Percentiles rank a stretch among this genome's conserved stretches.
Conservation (phyloP, 2,113 vertebrate species). For the Alethe diademata region DNA sequence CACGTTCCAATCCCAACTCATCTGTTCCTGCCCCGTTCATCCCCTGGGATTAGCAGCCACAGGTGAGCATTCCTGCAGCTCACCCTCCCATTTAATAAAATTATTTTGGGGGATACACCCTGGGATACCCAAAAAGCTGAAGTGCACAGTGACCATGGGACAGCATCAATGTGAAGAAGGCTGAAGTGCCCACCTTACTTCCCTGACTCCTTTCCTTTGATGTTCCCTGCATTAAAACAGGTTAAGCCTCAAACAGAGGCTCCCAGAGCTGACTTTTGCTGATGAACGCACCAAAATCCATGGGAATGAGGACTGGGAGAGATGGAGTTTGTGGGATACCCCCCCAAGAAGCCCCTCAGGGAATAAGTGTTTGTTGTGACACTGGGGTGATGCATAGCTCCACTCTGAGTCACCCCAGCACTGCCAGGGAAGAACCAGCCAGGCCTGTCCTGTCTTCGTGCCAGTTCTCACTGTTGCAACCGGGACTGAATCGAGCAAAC, state of each 20-base stretch:
- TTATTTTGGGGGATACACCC: background rate
- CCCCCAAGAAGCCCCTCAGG: background rate
- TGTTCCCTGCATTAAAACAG: accelerated
- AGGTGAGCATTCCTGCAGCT: background rate
- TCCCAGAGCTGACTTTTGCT: background rate
- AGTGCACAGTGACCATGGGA: accelerated
- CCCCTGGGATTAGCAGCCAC: background rate
- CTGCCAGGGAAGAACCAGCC: background rate
- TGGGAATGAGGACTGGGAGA: background rate
- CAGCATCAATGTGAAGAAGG: background rate
- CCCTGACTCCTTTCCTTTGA: background rate
- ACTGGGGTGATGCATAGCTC: background rate
- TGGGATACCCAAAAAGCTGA: background rate
- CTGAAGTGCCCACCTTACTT: background rate
- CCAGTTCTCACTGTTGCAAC: background rate
- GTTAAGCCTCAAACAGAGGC: background rate
- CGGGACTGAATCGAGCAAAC: background rate
- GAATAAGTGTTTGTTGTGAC: background rate
- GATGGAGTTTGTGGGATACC: background rate
- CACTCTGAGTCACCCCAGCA: conserved; percentile 26
- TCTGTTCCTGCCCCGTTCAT: background rate
- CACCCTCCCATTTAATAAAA: background rate
- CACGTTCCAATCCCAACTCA: accelerated
- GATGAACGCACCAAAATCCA: background rate
- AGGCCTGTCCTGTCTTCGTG: background rate